A percentile compares a stretch with the other conserved stretches of the same genome.
phyloP scores from a whole-genome alignment of 2,113 vertebrate species.

The Orycteropus afer region DNA sequence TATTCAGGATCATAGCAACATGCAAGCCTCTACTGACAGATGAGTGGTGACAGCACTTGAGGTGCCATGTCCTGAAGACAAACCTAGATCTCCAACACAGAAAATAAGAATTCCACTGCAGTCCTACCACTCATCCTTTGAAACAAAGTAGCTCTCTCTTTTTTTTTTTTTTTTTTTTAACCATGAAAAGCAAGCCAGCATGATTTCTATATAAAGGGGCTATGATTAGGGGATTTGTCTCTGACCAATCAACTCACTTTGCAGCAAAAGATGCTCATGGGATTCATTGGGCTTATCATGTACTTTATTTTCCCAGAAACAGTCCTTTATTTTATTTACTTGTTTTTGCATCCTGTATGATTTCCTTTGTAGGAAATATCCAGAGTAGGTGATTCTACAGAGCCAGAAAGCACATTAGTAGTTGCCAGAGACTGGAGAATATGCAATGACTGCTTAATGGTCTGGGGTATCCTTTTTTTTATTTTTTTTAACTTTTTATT shows the following conservation, averaged over 20 bases:
- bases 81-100: no score
- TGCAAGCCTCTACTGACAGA: not conserved
- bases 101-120: no score
- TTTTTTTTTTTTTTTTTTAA: not conserved
- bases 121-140: not conserved
- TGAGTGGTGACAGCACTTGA: not conserved
- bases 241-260: not conserved
- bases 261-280: not conserved
- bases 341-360: no score
- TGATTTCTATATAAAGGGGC: not conserved
- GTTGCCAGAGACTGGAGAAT: no score
- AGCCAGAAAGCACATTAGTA: no score
- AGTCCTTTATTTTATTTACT: no score
- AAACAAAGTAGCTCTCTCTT: not conserved
- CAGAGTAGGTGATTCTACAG: no score
- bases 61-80: not conserved
- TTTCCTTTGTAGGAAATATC: no score
- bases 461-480: no score
- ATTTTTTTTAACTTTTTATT: no score
- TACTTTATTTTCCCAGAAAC: not conserved
- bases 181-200: not conserved
- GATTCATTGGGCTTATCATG: not conserved
- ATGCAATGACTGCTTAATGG: no score
- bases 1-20: not conserved
- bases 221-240: not conserved